Percentiles rank a stretch among this genome's conserved stretches.
Evolutionary conservation across 2,888 invertebrate genomes (phyloP).

Genomic region (Marronus borbonicus): DNA sequence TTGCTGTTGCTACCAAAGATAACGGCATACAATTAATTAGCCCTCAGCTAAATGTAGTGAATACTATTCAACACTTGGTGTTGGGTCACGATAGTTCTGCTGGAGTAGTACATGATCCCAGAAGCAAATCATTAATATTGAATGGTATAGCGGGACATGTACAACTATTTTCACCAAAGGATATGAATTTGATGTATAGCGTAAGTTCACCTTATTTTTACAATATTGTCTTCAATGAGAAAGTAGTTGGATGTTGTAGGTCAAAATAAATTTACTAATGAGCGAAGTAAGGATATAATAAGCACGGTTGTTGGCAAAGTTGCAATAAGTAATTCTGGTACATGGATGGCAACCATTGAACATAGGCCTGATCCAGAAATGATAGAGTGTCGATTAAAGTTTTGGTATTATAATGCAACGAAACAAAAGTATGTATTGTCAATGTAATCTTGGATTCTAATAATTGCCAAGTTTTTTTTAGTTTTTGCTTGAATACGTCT

Average conservation of each 20-base stretch:
- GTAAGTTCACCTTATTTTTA: constrained; percentile 70
- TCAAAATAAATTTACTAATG: constrained; percentile 80
- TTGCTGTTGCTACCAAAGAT: constrained; percentile 80
- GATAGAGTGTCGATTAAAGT: constrained; percentile 81
- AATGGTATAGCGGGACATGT: constrained; percentile 83
- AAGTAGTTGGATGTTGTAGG: constrained; percentile 80
- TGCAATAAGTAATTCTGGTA: constrained; percentile 78
- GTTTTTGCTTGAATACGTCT: constrained; percentile 80
- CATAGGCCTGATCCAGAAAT: constrained; percentile 75
- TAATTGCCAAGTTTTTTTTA: constrained; percentile 60
- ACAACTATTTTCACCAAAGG: constrained; percentile 81
- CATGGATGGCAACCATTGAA: constrained; percentile 84
- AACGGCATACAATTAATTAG: constrained; percentile 78
- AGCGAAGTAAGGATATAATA: constrained; percentile 74
- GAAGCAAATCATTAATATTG: constrained; percentile 77
- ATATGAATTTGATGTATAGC: constrained; percentile 79
- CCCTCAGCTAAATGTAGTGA: constrained; percentile 72
- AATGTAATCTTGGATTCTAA: too few species aligned
- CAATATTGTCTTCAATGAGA: constrained; percentile 43
- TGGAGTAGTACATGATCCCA: constrained; percentile 76
- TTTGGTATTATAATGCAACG: constrained; percentile 78
- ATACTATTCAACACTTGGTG: constrained; percentile 80
- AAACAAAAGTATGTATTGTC: constrained; percentile 74
- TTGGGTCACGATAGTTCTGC: constrained; percentile 75
- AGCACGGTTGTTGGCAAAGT: constrained; percentile 79